Conservation (phyloP, 2,113 vertebrate species). For the Thymallus thymallus region DNA sequence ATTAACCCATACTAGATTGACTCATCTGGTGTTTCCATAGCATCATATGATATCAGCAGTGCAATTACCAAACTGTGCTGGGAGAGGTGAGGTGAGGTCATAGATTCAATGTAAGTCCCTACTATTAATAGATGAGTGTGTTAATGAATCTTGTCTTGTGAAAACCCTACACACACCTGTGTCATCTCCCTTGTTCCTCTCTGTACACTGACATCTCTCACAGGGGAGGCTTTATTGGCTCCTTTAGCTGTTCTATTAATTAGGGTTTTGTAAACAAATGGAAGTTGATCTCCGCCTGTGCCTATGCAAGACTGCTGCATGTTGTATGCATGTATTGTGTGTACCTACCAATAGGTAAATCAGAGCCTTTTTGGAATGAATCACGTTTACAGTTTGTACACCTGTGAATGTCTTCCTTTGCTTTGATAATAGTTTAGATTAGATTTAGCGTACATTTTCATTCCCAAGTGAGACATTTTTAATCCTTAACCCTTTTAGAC, state of each 20-base stretch:
- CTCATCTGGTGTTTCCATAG: too few relatives aligned
- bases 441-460: too few relatives aligned
- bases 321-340: neutral
- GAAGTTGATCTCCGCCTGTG: neutral
- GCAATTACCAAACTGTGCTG: too few relatives aligned
- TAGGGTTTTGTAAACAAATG: constrained; percentile 12
- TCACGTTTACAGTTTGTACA: constrained; percentile 22
- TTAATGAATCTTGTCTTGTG: neutral
- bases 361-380: constrained; percentile 12
- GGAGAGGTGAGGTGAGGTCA: too few relatives aligned
- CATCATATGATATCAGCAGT: too few relatives aligned
- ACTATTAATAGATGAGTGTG: neutral
- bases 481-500: too few relatives aligned
- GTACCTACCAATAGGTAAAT: neutral
- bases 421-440: too few relatives aligned
- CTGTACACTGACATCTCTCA: neutral
- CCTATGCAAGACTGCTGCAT: neutral
- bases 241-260: neutral
- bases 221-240: neutral
- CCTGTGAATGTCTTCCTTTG: constrained; percentile 11
- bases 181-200: neutral
- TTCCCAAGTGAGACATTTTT: too few relatives aligned
- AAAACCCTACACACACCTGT: neutral
- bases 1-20: neutral
- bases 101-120: neutral